Percentiles rank a stretch among this genome's conserved stretches.
Evolutionary conservation across 2,113 vertebrate genomes (phyloP).

Genomic region (Rhea americana): DNA sequence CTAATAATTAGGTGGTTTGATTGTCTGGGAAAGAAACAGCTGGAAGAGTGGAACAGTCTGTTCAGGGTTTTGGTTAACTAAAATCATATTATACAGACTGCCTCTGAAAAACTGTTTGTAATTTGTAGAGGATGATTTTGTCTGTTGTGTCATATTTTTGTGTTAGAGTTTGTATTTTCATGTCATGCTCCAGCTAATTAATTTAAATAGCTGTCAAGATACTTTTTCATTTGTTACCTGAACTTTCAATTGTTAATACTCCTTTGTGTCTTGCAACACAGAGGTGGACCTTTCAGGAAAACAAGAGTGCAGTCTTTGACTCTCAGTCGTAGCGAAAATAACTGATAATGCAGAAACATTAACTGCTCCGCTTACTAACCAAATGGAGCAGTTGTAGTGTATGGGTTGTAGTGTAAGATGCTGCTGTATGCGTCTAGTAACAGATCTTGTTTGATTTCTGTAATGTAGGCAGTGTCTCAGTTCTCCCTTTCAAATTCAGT

Average conservation of each 20-base stretch:
- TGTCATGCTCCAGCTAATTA: neutral
- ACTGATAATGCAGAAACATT: neutral
- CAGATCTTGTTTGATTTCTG: neutral
- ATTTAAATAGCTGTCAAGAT: neutral
- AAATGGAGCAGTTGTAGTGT: no score
- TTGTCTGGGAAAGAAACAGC: neutral
- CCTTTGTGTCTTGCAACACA: neutral
- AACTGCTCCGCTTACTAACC: neutral
- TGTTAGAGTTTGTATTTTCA: neutral
- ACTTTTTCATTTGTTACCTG: neutral
- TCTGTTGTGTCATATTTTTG: neutral
- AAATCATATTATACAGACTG: neutral
- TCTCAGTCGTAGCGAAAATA: neutral
- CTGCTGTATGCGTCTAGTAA: neutral
- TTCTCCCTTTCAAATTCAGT: neutral
- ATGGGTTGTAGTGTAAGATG: neutral
- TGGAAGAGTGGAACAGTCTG: neutral
- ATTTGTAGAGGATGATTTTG: neutral
- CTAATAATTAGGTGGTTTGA: neutral
- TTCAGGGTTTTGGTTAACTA: neutral
- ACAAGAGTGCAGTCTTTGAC: neutral
- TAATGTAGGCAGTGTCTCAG: neutral
- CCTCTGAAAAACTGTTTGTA: neutral
- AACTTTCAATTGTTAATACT: neutral
- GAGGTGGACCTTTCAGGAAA: neutral